Base-by-base conservation (phyloP, 92 coral and sea anemone species). In the Pocillopora meandrina region DNA sequence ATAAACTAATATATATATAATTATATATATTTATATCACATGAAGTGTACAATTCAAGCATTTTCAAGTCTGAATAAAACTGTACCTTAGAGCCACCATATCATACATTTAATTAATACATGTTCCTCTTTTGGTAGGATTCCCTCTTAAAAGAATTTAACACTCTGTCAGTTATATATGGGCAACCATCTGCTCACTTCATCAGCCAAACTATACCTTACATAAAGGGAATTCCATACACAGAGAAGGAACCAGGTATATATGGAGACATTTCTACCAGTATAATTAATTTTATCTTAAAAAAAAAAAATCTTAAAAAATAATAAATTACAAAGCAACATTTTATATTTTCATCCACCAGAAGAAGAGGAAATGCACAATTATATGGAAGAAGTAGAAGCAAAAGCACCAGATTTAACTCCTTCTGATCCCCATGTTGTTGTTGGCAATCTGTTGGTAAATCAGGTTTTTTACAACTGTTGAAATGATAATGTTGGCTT, bases 151-250 rank as follows among this genome's bases (percentile, higher is more conserved):
- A 85, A 52, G 99, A 96, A 82, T 96, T 96, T 75, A 96, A 96
- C 90, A 92, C 99, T 49, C 72, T 96, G 73, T 92, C 99, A 9
- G 92, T 96, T 26, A 78, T 95, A 56, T 94, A 96, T 86, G 92
- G 95, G 14, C 93, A 94, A 72, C 92, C 94, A 19, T 91, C 98
- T 59, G 88, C 78, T 61, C 87, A 79, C 36, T 96, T 96, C 76
- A 80, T 89, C 31, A 71, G 76, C 33, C 95, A 94, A 60, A 90
- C 89, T 34, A 88, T 94, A 34, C 98, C 98, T 11, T 94, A 89
- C 75, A 94, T 92, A 84, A 94, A 92, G 82, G 98, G 95, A 60
- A 75, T 57, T 65, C 92, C 94, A 20, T 92, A 85, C 89, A 85
- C 84, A 10, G 80, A 81, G 26, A 71, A 42, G 9, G 58, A 59